Conservation (phyloP, 2,797 vertebrate genomes). For the Parauchenoglanis ngamensis region DNA sequence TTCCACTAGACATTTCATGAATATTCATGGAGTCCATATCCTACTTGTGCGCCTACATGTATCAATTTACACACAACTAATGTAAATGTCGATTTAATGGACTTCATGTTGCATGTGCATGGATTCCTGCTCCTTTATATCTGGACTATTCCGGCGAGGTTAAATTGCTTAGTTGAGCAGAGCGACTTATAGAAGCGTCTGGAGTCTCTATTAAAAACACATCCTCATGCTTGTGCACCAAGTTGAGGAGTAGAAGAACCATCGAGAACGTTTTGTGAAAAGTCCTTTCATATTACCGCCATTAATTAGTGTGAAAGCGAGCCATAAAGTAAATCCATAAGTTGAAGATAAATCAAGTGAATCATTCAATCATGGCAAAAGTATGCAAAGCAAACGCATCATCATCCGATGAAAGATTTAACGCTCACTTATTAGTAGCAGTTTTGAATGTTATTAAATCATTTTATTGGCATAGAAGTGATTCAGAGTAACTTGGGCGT, state of each 20-base stretch:
- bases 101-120: background rate
- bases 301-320: too few species aligned
- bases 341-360: too few species aligned
- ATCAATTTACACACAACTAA: background rate
- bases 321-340: too few species aligned
- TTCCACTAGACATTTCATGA: too few species aligned
- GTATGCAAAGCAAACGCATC: too few species aligned
- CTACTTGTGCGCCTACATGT: background rate
- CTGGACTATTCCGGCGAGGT: background rate
- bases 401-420: background rate
- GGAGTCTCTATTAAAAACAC: background rate
- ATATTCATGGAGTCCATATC: background rate
- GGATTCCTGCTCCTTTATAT: background rate
- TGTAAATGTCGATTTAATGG: background rate
- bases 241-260: background rate
- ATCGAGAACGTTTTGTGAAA: background rate
- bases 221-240: background rate
- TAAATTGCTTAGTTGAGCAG: background rate
- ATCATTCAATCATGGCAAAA: too few species aligned
- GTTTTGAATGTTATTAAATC: background rate
- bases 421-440: background rate
- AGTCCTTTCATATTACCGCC: too few species aligned
- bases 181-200: too few species aligned
- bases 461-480: background rate
- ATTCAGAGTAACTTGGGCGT: background rate